phyloP scores from a whole-genome alignment of 2,113 vertebrate genomes.

The Leucosticte australis region DNA sequence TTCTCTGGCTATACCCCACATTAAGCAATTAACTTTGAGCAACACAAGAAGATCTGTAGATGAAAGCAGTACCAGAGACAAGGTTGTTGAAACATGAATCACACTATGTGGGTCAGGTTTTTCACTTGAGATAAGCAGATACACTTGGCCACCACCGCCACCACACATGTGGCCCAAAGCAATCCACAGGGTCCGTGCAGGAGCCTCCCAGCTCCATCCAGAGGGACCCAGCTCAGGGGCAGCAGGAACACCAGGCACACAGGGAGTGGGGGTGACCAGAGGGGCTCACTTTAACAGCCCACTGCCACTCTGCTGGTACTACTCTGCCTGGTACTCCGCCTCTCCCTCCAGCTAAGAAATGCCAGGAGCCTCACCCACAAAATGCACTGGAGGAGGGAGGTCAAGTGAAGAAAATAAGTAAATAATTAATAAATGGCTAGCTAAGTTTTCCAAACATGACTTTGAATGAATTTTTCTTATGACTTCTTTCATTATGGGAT shows the following conservation, averaged over 20 bases:
- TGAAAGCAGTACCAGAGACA: background rate
- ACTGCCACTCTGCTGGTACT: background rate
- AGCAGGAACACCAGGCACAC: background rate
- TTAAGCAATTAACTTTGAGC: background rate
- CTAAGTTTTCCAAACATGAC: background rate
- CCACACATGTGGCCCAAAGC: background rate
- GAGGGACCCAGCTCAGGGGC: background rate
- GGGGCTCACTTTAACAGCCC: background rate
- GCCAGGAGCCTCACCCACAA: background rate
- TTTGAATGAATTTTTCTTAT: background rate
- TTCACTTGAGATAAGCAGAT: background rate
- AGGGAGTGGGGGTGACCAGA: accelerated
- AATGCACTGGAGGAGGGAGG: background rate
- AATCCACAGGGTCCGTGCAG: background rate
- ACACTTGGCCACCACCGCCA: accelerated
- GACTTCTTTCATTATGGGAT: background rate
- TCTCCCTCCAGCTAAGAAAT: background rate
- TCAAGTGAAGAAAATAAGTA: background rate
- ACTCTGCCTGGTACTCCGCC: accelerated
- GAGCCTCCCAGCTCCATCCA: background rate
- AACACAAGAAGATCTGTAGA: background rate
- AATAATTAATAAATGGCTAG: background rate
- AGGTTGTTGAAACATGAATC: background rate
- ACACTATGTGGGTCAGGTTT: background rate
- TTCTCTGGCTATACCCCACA: background rate